phyloP scores from a whole-genome alignment of 2,797 vertebrate genomes.

The Hyperoplus lanceolatus region DNA sequence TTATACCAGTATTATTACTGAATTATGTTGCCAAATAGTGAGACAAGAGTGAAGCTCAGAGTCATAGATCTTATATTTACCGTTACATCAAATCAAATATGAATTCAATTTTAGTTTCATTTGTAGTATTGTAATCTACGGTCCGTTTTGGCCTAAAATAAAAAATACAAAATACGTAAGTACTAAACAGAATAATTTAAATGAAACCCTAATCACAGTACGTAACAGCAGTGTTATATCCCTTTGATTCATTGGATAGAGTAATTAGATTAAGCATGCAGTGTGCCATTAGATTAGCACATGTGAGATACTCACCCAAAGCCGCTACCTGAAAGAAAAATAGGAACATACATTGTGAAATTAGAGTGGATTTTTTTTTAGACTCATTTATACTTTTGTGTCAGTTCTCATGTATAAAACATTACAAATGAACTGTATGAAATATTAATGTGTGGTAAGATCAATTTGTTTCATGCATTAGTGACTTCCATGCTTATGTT shows the following conservation, averaged over 20 bases:
- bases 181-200: neutral
- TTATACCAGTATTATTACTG: neutral
- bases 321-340: conserved; percentile 71
- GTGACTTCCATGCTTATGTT: neutral
- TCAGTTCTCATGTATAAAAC: neutral
- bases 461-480: neutral
- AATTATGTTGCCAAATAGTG: neutral
- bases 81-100: neutral
- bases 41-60: neutral
- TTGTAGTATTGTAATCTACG: neutral
- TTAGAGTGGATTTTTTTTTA: neutral
- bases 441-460: neutral
- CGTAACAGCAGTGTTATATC: neutral
- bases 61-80: neutral
- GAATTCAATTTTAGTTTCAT: neutral
- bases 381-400: neutral
- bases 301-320: conserved; percentile 78
- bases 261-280: neutral
- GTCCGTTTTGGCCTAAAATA: neutral
- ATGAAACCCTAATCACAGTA: neutral
- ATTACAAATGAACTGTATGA: neutral
- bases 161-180: neutral
- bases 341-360: conserved; percentile 7
- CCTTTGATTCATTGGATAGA: neutral
- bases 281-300: neutral